phyloP scores from a whole-genome alignment of 2,888 invertebrate genomes.

The Archaeoteleia sp. region DNA sequence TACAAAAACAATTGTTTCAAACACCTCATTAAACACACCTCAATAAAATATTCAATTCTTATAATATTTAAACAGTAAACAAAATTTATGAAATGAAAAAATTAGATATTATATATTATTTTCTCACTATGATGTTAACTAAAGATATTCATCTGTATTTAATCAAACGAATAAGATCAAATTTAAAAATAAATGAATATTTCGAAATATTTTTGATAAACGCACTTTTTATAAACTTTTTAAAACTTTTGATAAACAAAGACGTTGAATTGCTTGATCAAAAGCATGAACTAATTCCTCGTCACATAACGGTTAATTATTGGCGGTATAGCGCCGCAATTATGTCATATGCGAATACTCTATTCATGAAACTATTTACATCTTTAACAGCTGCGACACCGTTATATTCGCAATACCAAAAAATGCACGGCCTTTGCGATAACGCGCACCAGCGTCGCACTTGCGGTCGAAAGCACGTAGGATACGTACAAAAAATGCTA shows the following conservation, averaged over 20 bases:
- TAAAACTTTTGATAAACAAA: too few relatives aligned
- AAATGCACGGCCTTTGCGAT: constrained; percentile 9
- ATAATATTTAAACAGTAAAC: neutral
- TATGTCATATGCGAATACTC: constrained; percentile 44
- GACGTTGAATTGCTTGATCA: constrained; percentile 9
- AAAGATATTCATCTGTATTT: too few relatives aligned
- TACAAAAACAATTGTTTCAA: too few relatives aligned
- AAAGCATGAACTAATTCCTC: neutral
- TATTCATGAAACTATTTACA: constrained; percentile 40
- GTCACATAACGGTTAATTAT: constrained; percentile 57
- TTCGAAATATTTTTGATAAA: too few relatives aligned
- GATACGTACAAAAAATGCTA: too few relatives aligned
- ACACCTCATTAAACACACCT: too few relatives aligned
- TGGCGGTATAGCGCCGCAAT: constrained; percentile 46
- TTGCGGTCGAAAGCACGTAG: too few relatives aligned
- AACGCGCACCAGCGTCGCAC: constrained; percentile 6
- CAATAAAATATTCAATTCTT: too few relatives aligned
- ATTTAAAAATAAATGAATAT: too few relatives aligned
- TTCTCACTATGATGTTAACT: too few relatives aligned
- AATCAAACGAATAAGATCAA: too few relatives aligned
- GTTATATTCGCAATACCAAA: neutral
- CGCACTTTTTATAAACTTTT: too few relatives aligned
- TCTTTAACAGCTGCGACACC: constrained; percentile 24
- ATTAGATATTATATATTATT: neutral
- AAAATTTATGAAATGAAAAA: neutral